Evolutionary conservation across 2,797 vertebrate genomes (phyloP).

Genomic region (Trachops cirrhosus): DNA sequence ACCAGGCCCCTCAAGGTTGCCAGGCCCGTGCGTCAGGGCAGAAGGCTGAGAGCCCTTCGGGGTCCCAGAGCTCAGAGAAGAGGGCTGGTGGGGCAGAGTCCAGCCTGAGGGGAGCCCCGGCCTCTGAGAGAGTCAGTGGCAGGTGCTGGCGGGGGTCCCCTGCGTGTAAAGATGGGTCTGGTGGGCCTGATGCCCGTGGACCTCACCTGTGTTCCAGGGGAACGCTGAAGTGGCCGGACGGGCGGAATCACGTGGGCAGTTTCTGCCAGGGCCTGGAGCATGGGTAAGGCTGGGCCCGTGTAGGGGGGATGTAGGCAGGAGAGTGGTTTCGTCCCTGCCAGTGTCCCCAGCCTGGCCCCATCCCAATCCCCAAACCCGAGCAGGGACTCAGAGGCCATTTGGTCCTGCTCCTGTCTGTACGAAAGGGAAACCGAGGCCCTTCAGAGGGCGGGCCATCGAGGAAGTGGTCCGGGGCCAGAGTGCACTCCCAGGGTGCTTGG

Average conservation of each 20-base stretch:
- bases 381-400: background rate
- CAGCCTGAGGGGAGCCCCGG: background rate
- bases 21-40: background rate
- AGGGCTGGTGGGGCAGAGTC: background rate
- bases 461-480: background rate
- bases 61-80: background rate
- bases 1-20: background rate
- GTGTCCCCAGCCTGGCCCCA: background rate
- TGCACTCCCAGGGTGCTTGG: too few relatives aligned
- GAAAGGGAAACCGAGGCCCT: background rate
- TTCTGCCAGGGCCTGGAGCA: slow-evolving; percentile 84
- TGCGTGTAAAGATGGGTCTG: background rate
- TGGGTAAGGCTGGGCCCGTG: slow-evolving; percentile 74
- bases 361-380: background rate
- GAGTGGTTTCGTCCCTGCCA: background rate
- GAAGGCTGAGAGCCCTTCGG: background rate
- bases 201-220: slow-evolving; percentile 75
- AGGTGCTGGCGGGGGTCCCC: background rate
- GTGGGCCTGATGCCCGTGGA: accelerated
- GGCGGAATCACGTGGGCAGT: slow-evolving; percentile 81
- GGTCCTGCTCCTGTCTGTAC: background rate
- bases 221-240: slow-evolving; percentile 83
- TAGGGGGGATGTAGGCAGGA: accelerated
- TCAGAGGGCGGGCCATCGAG: background rate
- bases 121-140: background rate